phyloP scores from a whole-genome alignment of 2,797 vertebrate species.

The Myotis findleyi region DNA sequence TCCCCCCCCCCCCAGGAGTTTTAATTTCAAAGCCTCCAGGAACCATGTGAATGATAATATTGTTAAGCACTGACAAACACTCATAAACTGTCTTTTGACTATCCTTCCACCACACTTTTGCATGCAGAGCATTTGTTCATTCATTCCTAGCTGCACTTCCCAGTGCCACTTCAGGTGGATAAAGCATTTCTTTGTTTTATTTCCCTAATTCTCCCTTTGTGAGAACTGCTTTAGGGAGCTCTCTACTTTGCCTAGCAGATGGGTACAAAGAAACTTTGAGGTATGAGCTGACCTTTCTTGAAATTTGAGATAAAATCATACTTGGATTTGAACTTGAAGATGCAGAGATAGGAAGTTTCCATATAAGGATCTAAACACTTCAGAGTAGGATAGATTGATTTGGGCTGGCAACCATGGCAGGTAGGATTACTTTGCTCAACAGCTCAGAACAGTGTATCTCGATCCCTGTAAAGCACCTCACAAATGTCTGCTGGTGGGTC shows the following conservation, averaged over 20 bases:
- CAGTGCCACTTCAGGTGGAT: constrained; percentile 4
- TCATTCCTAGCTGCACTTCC: neutral
- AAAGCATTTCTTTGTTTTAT: constrained; percentile 64
- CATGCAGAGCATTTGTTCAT: constrained; percentile 47
- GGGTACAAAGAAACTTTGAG: constrained; percentile 74
- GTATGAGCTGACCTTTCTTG: constrained; percentile 66
- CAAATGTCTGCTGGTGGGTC: neutral
- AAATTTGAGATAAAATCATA: constrained; percentile 74
- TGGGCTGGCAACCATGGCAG: constrained; percentile 60
- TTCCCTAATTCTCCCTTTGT: constrained; percentile 18
- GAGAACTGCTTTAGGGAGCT: constrained; percentile 29
- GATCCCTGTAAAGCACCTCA: constrained; percentile 40
- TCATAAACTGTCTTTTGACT: constrained; percentile 61
- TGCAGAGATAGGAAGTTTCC: constrained; percentile 73
- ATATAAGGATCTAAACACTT: constrained; percentile 73
- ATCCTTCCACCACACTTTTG: constrained; percentile 33
- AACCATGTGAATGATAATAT: constrained; percentile 65
- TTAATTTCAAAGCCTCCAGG: constrained; percentile 77
- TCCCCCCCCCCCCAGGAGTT: neutral
- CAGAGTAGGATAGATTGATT: constrained; percentile 57
- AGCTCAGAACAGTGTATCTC: neutral
- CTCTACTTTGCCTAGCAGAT: constrained; percentile 55
- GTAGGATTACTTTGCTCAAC: constrained; percentile 57
- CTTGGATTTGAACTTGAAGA: constrained; percentile 82
- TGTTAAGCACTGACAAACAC: constrained; percentile 66